These are phyloP conservation scores for Melanocharis versteri DNA, from an alignment of 2,113 vertebrate genomes.

Conservation along the genomic window DNA sequence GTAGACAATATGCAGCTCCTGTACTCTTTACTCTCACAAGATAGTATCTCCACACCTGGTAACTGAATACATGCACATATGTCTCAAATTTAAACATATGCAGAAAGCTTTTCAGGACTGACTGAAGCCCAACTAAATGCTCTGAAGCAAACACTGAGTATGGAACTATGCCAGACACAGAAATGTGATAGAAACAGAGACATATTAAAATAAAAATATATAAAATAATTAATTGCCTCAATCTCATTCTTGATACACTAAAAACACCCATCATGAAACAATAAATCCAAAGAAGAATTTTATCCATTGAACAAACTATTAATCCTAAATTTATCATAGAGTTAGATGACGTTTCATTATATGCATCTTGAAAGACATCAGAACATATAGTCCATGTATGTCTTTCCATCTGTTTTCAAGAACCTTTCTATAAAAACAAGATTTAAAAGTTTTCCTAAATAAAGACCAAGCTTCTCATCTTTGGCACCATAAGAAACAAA, in stretches of 20 bases:
- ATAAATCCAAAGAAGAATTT: neutral
- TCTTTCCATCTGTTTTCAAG: neutral
- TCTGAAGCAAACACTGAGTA: neutral
- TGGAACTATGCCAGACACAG: neutral
- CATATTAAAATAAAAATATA: neutral
- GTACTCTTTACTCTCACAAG: neutral
- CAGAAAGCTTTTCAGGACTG: neutral
- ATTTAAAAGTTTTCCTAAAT: neutral
- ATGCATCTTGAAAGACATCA: neutral
- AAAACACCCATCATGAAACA: neutral
- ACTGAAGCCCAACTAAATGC: neutral
- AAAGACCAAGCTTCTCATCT: neutral
- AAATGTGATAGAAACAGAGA: neutral
- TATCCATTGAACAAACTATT: neutral
- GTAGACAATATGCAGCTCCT: neutral
- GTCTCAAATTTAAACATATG: neutral
- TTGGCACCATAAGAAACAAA: neutral
- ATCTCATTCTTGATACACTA: neutral
- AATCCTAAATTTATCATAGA: neutral
- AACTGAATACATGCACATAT: neutral
- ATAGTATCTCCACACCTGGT: neutral
- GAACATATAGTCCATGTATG: neutral
- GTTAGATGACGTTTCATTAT: neutral
- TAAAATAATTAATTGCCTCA: neutral
- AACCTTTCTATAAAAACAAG: neutral